These are phyloP conservation scores for Mormoops blainvillei DNA, from an alignment of 2,113 vertebrate genomes.

Conservation along the genomic window DNA sequence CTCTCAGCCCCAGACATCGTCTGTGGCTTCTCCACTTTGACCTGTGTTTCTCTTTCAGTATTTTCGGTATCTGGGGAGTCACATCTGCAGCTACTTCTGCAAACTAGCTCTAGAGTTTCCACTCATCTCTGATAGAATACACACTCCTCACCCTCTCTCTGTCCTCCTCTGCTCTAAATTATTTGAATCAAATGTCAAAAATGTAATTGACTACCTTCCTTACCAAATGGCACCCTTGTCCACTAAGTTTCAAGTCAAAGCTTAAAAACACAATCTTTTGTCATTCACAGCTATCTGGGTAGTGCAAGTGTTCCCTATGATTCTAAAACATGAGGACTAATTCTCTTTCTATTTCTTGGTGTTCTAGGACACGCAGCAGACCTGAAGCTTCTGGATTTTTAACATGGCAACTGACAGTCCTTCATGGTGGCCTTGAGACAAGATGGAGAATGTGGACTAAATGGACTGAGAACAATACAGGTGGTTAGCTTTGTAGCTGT, in stretches of 20 bases:
- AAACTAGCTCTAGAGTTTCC: neutral
- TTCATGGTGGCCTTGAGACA: neutral
- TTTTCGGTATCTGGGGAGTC: neutral
- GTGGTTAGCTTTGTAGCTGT: neutral
- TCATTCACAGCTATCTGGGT: neutral
- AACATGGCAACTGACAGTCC: neutral
- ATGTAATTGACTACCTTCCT: neutral
- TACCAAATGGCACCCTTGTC: neutral
- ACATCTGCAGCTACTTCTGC: neutral
- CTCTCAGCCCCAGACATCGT: neutral
- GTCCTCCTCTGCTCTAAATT: neutral
- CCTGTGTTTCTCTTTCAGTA: neutral
- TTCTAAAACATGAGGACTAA: neutral
- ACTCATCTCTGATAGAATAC: neutral
- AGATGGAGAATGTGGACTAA: neutral
- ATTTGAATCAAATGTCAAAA: neutral
- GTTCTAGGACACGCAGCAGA: neutral
- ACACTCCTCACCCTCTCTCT: neutral
- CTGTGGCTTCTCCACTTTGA: neutral
- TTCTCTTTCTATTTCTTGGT: neutral
- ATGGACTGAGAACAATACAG: neutral
- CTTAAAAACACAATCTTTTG: neutral
- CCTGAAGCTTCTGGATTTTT: neutral
- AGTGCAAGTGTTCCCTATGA: neutral
- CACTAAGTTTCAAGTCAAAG: neutral